Evolutionary conservation across 2,113 vertebrate genomes (phyloP).

Genomic region (Pterocles burchelli): DNA sequence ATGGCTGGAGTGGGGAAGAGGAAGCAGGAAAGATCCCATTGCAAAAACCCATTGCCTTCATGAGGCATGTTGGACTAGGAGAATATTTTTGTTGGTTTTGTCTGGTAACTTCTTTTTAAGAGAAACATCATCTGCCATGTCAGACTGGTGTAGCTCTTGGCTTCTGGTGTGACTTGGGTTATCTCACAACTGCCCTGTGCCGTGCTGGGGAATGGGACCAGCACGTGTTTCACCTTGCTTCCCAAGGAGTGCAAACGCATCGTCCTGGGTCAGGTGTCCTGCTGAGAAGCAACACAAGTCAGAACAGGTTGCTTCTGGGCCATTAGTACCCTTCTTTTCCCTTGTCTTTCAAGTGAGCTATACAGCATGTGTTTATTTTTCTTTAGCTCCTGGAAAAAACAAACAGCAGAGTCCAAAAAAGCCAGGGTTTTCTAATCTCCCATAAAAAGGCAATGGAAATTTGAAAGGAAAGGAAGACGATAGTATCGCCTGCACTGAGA

Average conservation of each 20-base stretch:
- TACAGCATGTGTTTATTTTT: neutral
- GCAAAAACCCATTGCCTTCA: neutral
- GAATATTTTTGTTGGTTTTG: neutral
- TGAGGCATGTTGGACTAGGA: neutral
- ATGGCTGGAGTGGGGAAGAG: neutral
- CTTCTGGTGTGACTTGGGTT: neutral
- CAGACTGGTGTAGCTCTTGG: neutral
- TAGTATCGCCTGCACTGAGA: conserved; percentile 38
- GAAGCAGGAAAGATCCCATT: neutral
- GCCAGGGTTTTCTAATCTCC: conserved; percentile 64
- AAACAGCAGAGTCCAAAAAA: conserved; percentile 54
- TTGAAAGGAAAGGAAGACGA: conserved; percentile 71
- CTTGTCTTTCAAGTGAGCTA: conserved; percentile 25
- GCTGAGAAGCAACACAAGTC: neutral
- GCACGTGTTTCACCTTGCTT: rapidly evolving
- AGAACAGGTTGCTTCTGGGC: neutral
- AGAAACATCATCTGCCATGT: neutral
- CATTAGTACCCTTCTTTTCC: neutral
- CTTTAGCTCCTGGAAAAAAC: conserved; percentile 42
- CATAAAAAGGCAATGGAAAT: conserved; percentile 56
- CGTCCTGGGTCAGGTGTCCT: rapidly evolving
- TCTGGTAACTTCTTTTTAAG: neutral
- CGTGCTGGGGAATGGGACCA: neutral
- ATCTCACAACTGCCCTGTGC: neutral
- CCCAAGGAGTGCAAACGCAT: neutral